These are phyloP conservation scores for Drosophila auraria DNA, from an alignment of 1,140 invertebrate genomes.

Conservation along the genomic window DNA sequence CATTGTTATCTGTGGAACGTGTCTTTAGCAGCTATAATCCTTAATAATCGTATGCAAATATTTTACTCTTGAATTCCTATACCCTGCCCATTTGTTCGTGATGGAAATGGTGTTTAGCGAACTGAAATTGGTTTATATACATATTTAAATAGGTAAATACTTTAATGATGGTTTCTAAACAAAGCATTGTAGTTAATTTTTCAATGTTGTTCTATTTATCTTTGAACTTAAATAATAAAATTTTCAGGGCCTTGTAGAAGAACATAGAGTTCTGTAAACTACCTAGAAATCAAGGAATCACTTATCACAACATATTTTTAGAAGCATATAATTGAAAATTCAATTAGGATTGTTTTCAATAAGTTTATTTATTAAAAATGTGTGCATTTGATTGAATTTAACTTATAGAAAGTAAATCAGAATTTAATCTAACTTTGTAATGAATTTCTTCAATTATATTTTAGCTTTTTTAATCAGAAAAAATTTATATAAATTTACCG, in stretches of 20 bases:
- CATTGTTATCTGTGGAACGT: constrained; percentile 35
- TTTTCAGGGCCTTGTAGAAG: neutral
- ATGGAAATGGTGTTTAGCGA: neutral
- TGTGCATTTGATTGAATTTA: neutral
- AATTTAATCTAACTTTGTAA: too few relatives aligned
- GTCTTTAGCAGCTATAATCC: constrained; percentile 32
- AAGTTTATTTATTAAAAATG: neutral
- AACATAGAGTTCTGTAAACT: too few relatives aligned
- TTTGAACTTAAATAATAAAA: neutral
- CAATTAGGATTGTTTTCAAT: too few relatives aligned
- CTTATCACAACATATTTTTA: too few relatives aligned
- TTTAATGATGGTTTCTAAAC: neutral
- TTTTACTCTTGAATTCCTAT: constrained; percentile 19
- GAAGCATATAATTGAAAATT: neutral
- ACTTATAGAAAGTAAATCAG: neutral
- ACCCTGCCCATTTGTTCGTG: neutral
- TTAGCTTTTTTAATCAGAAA: constrained; percentile 5
- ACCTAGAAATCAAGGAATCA: neutral
- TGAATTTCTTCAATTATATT: too few relatives aligned
- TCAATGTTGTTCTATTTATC: neutral
- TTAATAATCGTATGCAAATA: constrained; percentile 27
- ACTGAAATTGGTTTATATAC: too few relatives aligned
- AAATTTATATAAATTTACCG: constrained; percentile 7
- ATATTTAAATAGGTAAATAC: too few relatives aligned
- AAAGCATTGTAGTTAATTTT: neutral